Evolutionary conservation across 2,797 vertebrate species (phyloP), one percentile per base, ranked within the genome.

Genomic region (Schizopygopsis pylzovi): DNA sequence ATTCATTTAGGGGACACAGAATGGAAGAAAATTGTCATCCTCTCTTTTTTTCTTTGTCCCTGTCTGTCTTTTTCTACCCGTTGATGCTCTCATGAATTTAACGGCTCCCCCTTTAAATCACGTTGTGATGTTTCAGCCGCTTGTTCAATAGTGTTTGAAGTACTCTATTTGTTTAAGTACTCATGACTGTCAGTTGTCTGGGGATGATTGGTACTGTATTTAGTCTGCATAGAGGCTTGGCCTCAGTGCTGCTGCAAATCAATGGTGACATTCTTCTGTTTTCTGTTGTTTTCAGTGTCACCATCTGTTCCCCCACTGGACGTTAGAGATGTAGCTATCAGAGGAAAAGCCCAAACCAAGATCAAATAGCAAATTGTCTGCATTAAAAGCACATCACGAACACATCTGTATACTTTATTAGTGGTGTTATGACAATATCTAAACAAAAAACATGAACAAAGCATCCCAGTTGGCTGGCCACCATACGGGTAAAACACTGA

Each of bases 1-100:
- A 91, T 92, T 91, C 89, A 89, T 90, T 77, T 76, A 77, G 11
- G 16, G 11, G n/a, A 56, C 33, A 28, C 11, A 4, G n/a, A 56
- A 63, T 37, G 37, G 63, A 84, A 59, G 63, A 43, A 59, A 56
- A 33, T 54, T 18, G 79, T 76, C 9, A 12, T 43, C 61, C 52
- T 83, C 52, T 83, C 25, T 73, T 63, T 45, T 70, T 83, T 76
- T 65, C 25, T 16, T 47, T 70, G 6, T 49, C 61, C 37, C 67
- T 78, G 28, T 82, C 82, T 81, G 56, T 88, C 75, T 77, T 43
- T 84, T 65, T 84, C 67, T 70, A n/a, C 72, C 59, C 16, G 28
- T 45, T 85, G 39, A 33, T 37, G 49, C 68, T 37, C 75, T 77
- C 9, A 28, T 28, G 12, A 63, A 47, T 79, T 76, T 45, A 49